Percentiles rank a stretch among this genome's conserved stretches.
These are phyloP conservation scores for Conus canariensis DNA, from an alignment of 2,888 invertebrate species.

Conservation along the genomic window DNA sequence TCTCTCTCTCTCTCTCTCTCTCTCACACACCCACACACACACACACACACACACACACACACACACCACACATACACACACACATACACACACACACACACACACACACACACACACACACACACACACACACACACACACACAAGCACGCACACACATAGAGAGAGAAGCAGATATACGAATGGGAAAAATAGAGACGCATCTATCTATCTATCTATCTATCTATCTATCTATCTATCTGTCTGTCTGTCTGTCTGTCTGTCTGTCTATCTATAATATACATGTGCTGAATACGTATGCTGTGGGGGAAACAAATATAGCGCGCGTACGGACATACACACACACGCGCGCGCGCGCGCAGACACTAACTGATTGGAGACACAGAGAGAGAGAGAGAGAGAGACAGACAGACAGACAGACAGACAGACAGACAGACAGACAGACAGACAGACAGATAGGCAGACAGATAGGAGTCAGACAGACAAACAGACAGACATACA, in stretches of 20 bases:
- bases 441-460: not conserved
- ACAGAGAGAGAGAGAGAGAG: not conserved
- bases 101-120: too few relatives aligned
- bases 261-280: not conserved
- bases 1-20: too few relatives aligned
- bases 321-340: too few relatives aligned
- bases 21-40: too few relatives aligned
- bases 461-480: not conserved
- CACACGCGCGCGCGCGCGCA: not conserved
- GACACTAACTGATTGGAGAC: not conserved
- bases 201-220: too few relatives aligned
- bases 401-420: not conserved
- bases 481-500: not conserved
- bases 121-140: too few relatives aligned
- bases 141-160: too few relatives aligned
- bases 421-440: not conserved
- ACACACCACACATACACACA: too few relatives aligned
- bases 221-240: not conserved
- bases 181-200: too few relatives aligned
- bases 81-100: too few relatives aligned
- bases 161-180: too few relatives aligned
- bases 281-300: not conserved
- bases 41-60: too few relatives aligned
- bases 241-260: not conserved
- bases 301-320: not conserved